phyloP scores from a whole-genome alignment of 1,140 invertebrate species.

The Oncopeltus fasciatus region DNA sequence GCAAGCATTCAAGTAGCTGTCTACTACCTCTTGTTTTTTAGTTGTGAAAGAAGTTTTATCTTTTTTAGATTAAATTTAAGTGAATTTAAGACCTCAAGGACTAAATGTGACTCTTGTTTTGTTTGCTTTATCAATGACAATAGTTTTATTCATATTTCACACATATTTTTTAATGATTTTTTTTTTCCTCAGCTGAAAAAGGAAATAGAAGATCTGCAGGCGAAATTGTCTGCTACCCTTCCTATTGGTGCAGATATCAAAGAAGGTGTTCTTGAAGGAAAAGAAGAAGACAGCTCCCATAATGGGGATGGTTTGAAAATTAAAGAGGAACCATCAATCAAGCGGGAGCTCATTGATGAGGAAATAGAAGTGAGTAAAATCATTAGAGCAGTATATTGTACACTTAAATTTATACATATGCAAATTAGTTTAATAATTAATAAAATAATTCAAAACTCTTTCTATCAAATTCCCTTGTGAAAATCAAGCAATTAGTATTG shows the following conservation, averaged over 20 bases:
- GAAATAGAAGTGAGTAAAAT: slow-evolving; percentile 19
- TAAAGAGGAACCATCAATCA: slow-evolving; percentile 23
- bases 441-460: no score
- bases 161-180: neutral
- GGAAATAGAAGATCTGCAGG: slow-evolving; percentile 46
- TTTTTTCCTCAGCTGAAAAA: slow-evolving; percentile 39
- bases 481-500: no score
- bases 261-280: slow-evolving; percentile 20
- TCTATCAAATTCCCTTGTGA: no score
- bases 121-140: neutral
- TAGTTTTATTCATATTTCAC: neutral
- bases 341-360: slow-evolving; percentile 23
- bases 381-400: no score
- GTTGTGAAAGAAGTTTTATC: no score
- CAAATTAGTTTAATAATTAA: no score
- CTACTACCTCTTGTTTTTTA: no score
- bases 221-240: slow-evolving; percentile 15
- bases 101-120: no score
- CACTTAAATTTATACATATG: no score
- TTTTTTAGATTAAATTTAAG: no score
- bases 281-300: slow-evolving; percentile 21
- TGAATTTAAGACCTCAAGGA: no score
- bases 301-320: slow-evolving; percentile 16
- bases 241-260: slow-evolving; percentile 17
- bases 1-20: no score